Evolutionary conservation across 2,888 invertebrate species (phyloP).

Genomic region (Dinocampus coccinellae): DNA sequence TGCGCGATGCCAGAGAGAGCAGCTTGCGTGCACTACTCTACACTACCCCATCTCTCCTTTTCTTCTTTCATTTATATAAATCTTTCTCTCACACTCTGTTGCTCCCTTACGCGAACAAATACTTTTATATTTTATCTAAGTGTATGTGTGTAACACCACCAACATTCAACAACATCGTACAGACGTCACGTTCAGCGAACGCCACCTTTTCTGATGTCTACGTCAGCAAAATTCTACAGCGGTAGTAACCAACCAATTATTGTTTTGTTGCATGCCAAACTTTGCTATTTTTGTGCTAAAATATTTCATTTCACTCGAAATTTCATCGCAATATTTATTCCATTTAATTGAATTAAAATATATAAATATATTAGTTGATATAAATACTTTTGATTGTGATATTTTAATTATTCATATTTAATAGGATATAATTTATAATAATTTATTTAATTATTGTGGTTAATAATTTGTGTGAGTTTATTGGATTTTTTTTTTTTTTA

Average conservation of each 20-base stretch:
- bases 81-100: neutral
- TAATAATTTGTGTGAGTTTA: too few species aligned
- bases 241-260: neutral
- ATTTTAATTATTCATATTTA: too few species aligned
- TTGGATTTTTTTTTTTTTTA: neutral
- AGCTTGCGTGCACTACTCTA: constrained; percentile 11
- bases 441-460: too few species aligned
- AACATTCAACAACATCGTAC: neutral
- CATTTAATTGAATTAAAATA: too few species aligned
- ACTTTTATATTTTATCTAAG: neutral
- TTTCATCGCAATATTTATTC: neutral
- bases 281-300: neutral
- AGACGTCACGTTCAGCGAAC: neutral
- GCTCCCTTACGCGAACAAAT: neutral
- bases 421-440: too few species aligned
- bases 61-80: neutral
- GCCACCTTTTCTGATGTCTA: neutral
- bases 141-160: neutral
- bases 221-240: constrained; percentile 11
- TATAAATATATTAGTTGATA: too few species aligned
- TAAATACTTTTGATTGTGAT: too few species aligned
- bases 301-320: neutral
- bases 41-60: constrained; percentile 25
- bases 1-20: constrained; percentile 45
- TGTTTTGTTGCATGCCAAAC: neutral